Evolutionary conservation across 2,888 invertebrate species (phyloP), one percentile per base, ranked within the genome.

Genomic region (Pantelozetes paolii): DNA sequence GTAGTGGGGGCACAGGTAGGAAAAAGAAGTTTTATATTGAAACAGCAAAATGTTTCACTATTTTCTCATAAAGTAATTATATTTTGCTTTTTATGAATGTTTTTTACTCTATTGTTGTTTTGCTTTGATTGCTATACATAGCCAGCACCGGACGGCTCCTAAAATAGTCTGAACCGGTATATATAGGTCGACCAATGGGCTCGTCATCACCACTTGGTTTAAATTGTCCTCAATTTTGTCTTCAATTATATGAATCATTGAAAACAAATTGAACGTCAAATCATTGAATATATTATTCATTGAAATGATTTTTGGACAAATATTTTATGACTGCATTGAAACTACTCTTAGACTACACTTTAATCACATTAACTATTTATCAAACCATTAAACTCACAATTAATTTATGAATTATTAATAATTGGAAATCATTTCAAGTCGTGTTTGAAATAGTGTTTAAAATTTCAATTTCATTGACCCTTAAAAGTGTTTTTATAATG

Each of bases 201-300:
- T 15, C 30, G 62, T 30, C 62, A 62, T 36, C 62, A 62, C 20
- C 32, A 62, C 62, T 62, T 62, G 32, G 30, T 62, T 62, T 54
- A 54, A 20, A 36, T 36, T 62, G 62, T 62, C 62, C 62, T 62
- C 62, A 62, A 62, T 62, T 59, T 54, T 36, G 62, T 23, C 32
- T 54, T 18, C 45, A 50, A 50, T 18, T 23, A 26, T 26, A 26
- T 23, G 26, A 50, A 50, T n/a, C 18, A 50, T 20, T 20, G 50
- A 50, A 50, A 50, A n/a, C 50, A 50, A 50, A 50, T 50, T 15
- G 11, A 45, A 11, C 15, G 23, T 54, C 54, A 54, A 2, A 26
- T 26, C 54, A 26, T 45, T 36, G 36, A 36, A 36, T 36, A 11
- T 36, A 36, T 45, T 15, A 11, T 45, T 2, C 18, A 15, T 15